These are phyloP conservation scores for Cremastinae sp. DNA, from an alignment of 2,888 invertebrate genomes.

Conservation along the genomic window DNA sequence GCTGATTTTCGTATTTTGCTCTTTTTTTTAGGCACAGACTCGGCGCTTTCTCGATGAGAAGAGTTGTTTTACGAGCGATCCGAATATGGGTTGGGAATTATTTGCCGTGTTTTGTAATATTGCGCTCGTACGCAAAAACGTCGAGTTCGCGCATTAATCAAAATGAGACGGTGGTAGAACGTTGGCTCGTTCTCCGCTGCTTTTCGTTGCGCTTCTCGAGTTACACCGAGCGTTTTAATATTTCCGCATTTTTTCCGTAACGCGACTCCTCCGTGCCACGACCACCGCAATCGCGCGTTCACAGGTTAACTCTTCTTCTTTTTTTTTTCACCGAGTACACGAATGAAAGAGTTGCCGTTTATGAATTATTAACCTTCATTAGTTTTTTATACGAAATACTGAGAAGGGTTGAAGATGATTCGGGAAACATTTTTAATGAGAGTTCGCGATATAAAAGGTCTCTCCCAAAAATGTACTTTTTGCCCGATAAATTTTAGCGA, in stretches of 20 bases:
- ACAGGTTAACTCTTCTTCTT: conserved; percentile 16
- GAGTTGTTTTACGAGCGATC: conserved; percentile 24
- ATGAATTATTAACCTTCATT: not conserved
- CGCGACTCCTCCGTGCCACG: conserved; percentile 44
- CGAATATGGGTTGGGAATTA: conserved; percentile 11
- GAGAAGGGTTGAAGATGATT: too few species aligned
- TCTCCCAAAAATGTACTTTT: conserved; percentile 37
- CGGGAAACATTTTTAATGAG: too few species aligned
- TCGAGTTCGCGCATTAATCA: conserved; percentile 47
- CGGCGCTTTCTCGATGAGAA: too few species aligned
- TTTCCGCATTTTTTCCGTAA: conserved; percentile 68
- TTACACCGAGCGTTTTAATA: conserved; percentile 68
- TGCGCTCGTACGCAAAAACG: conserved; percentile 39
- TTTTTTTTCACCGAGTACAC: conserved; percentile 52
- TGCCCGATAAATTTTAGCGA: conserved; percentile 49
- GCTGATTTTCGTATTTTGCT: too few species aligned
- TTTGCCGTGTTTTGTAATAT: conserved; percentile 15
- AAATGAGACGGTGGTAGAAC: conserved; percentile 29
- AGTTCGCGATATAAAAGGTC: not conserved
- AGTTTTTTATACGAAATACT: not conserved
- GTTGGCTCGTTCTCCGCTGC: conserved; percentile 14
- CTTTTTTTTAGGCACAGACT: too few species aligned
- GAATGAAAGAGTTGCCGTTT: conserved; percentile 11
- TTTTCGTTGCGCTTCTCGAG: conserved; percentile 69
- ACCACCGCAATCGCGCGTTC: not conserved